These are phyloP conservation scores for Brachionus manjavacas DNA, from an alignment of 1,140 invertebrate species.

Conservation along the genomic window DNA sequence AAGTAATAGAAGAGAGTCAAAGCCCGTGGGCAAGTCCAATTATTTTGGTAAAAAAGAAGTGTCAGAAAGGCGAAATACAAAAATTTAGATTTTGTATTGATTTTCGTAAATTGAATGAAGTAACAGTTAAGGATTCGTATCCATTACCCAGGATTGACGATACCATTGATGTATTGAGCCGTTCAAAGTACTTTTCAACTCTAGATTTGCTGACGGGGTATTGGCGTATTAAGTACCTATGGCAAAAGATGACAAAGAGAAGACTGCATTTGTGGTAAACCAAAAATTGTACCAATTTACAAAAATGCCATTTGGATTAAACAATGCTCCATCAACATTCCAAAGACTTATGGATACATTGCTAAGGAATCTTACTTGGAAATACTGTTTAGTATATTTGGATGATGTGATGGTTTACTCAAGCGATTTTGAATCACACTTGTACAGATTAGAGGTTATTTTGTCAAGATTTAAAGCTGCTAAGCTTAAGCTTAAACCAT, in stretches of 20 bases:
- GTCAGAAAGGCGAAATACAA: neutral
- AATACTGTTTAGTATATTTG: constrained; percentile 23
- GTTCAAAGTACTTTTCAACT: no score
- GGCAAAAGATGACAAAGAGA: neutral
- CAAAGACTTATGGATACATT: constrained; percentile 49
- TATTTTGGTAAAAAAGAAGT: neutral
- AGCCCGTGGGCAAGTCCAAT: neutral
- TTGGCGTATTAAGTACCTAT: no score
- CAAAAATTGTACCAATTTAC: constrained; percentile 47
- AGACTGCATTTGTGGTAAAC: constrained; percentile 23
- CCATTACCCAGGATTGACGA: no score
- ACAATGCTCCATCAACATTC: constrained; percentile 53
- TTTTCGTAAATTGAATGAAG: neutral
- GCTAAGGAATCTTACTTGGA: constrained; percentile 42
- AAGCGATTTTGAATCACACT: neutral
- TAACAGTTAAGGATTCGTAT: no score
- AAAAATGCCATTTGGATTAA: constrained; percentile 57
- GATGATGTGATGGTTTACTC: constrained; percentile 2
- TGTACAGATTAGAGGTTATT: neutral
- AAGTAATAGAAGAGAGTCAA: neutral
- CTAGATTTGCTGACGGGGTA: no score
- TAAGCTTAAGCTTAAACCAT: constrained; percentile 44
- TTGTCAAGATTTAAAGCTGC: constrained; percentile 37
- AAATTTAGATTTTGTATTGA: constrained; percentile 9
- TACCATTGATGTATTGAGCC: no score